phyloP scores from a whole-genome alignment of 1,140 invertebrate genomes.

The Battus philenor region DNA sequence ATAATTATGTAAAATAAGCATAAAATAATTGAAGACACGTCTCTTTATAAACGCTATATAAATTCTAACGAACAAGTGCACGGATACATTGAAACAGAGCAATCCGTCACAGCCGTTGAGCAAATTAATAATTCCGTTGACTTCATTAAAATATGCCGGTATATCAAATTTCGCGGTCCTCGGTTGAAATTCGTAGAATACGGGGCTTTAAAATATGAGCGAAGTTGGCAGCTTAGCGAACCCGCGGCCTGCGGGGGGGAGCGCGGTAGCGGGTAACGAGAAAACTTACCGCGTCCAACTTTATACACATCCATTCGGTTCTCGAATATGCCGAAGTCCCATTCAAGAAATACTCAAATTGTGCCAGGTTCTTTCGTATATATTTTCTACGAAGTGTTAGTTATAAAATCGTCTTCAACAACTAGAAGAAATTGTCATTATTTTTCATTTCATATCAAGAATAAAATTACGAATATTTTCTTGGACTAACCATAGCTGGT shows the following conservation, averaged over 20 bases:
- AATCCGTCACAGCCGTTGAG: constrained; percentile 1
- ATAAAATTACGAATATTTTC: too few species aligned
- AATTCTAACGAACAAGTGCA: too few species aligned
- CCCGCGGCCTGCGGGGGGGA: constrained; percentile 21
- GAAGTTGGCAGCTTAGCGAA: constrained; percentile 20
- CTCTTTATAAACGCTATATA: too few species aligned
- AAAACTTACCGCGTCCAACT: constrained; percentile 25
- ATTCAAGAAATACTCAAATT: constrained; percentile 7
- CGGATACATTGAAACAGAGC: too few species aligned
- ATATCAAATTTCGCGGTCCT: constrained; percentile 9
- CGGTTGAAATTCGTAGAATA: constrained; percentile 4
- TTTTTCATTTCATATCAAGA: too few species aligned
- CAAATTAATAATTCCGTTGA: constrained; percentile 8
- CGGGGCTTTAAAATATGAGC: constrained; percentile 30
- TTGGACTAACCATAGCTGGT: too few species aligned
- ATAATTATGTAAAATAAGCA: too few species aligned
- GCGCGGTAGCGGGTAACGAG: constrained; percentile 29
- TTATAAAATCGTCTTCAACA: too few species aligned
- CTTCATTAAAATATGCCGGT: constrained; percentile 10
- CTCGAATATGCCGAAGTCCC: constrained; percentile 3
- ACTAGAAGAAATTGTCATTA: too few species aligned
- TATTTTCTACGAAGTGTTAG: too few species aligned
- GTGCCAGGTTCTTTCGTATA: background rate
- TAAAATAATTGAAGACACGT: too few species aligned
- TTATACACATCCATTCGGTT: constrained; percentile 19